Conservation (phyloP, 2,888 invertebrate genomes). For the Chymomyza caudatula region DNA sequence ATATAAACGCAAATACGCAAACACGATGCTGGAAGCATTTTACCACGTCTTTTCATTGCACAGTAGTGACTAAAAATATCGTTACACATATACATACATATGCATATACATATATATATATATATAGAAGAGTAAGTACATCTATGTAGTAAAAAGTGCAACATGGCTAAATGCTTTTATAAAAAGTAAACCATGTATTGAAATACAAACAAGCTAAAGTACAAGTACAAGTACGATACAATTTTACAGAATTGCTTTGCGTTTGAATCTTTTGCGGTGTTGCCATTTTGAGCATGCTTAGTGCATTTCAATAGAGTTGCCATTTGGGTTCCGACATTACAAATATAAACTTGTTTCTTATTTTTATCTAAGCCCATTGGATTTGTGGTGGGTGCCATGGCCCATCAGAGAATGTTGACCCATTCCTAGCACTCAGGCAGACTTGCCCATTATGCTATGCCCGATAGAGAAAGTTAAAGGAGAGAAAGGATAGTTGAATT, state of each 20-base stretch:
- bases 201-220: not conserved
- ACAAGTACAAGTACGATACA: not conserved
- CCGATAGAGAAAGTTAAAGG: too few species aligned
- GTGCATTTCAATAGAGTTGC: not conserved
- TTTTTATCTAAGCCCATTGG: too few species aligned
- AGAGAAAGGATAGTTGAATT: too few species aligned
- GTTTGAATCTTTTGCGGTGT: not conserved
- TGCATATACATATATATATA: not conserved
- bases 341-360: too few species aligned
- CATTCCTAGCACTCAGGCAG: too few species aligned
- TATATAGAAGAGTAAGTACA: not conserved
- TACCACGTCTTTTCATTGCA: slow-evolving; percentile 36
- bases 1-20: slow-evolving; percentile 52
- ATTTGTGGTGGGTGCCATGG: too few species aligned
- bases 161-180: slow-evolving; percentile 2
- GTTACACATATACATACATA: not conserved
- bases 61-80: slow-evolving; percentile 18
- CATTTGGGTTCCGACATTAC: not conserved
- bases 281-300: not conserved
- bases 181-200: not conserved
- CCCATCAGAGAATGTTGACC: too few species aligned
- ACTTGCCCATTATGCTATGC: too few species aligned
- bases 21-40: slow-evolving; percentile 43
- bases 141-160: not conserved
- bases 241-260: not conserved